Conservation (phyloP, 2,888 invertebrate species). For the Myopa testacea region DNA sequence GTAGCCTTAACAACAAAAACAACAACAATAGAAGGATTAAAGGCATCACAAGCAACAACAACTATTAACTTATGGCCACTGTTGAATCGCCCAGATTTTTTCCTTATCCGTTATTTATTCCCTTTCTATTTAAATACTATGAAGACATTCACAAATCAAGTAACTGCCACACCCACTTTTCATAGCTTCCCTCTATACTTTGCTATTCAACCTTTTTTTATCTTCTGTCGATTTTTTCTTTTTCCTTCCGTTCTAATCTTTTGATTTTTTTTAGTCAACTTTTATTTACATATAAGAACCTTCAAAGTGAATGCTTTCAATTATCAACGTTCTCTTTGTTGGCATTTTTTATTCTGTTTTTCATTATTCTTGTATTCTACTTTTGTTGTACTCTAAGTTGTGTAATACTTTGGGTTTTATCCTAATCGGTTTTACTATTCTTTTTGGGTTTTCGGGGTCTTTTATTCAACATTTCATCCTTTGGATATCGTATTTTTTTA, state of each 20-base stretch:
- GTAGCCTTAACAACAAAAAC: too few species aligned
- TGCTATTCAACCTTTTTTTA: too few species aligned
- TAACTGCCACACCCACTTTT: neutral
- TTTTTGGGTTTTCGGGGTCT: constrained; percentile 45
- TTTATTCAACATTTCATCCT: too few species aligned
- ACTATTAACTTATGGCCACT: neutral
- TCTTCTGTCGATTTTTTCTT: too few species aligned
- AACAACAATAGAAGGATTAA: too few species aligned
- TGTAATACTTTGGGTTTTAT: constrained; percentile 48
- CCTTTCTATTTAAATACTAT: too few species aligned
- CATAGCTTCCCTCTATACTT: neutral
- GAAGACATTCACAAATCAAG: too few species aligned
- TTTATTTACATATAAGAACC: too few species aligned
- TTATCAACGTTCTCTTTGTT: constrained; percentile 36
- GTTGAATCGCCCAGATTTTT: neutral
- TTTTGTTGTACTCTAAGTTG: neutral
- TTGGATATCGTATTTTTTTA: neutral
- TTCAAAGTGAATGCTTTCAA: constrained; percentile 42
- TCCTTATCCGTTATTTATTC: too few species aligned
- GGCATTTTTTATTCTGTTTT: neutral
- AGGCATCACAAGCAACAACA: neutral
- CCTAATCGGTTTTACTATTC: constrained; percentile 62
- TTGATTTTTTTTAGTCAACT: too few species aligned
- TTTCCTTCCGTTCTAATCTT: too few species aligned
- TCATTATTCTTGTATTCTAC: neutral